A percentile compares a stretch with the other conserved stretches of the same genome.
Evolutionary conservation across 2,888 invertebrate species (phyloP).

Genomic region (Gryllus longicercus): DNA sequence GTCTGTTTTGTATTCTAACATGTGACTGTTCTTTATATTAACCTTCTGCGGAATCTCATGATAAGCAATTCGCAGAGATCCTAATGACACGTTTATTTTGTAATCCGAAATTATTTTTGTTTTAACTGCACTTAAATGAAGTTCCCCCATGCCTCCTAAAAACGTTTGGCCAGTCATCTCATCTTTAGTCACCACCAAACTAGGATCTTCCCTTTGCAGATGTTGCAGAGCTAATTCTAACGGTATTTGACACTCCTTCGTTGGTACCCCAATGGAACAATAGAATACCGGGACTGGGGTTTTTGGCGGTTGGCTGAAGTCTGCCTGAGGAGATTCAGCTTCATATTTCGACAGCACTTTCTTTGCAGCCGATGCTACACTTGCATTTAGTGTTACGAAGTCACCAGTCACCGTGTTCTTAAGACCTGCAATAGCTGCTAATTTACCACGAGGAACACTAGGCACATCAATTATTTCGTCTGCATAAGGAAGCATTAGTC

Average conservation of each 20-base stretch:
- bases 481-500: conserved; percentile 72
- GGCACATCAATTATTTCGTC: conserved; percentile 81
- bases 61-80: conserved; percentile 89
- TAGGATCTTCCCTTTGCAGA: conserved; percentile 87
- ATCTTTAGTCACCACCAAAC: conserved; percentile 70
- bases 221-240: conserved; percentile 78
- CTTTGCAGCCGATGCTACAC: conserved; percentile 59
- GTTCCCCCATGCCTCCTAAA: conserved; percentile 88
- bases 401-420: conserved; percentile 69
- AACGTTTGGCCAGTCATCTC: conserved; percentile 83
- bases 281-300: conserved; percentile 94
- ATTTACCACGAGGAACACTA: conserved; percentile 69
- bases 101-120: conserved; percentile 85
- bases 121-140: conserved; percentile 91
- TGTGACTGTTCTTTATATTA: conserved; percentile 49
- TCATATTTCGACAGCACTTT: conserved; percentile 46
- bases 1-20: conserved; percentile 60
- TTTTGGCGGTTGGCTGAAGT: conserved; percentile 57
- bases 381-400: conserved; percentile 60
- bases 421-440: conserved; percentile 83
- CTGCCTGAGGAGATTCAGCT: conserved; percentile 46
- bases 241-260: conserved; percentile 65
- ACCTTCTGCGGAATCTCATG: conserved; percentile 64
- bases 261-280: conserved; percentile 91
- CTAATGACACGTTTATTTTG: conserved; percentile 85